These are phyloP conservation scores for Girardinus metallicus DNA, from an alignment of 2,797 vertebrate species.

Conservation along the genomic window DNA sequence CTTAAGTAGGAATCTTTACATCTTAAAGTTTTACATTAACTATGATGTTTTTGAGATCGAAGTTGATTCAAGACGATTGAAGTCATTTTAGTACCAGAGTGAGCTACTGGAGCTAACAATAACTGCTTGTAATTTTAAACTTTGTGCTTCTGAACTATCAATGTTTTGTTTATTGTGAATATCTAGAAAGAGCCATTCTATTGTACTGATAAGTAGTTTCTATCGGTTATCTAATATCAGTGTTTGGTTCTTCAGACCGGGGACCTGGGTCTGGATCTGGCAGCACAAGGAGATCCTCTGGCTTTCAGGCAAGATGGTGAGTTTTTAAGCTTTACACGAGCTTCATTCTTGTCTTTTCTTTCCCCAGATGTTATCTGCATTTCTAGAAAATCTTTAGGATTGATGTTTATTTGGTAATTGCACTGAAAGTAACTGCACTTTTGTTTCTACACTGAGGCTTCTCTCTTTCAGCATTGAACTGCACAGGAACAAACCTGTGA, in stretches of 20 bases:
- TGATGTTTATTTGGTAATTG: background rate
- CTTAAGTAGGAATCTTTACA: background rate
- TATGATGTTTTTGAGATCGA: background rate
- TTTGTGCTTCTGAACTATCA: background rate
- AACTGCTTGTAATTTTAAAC: background rate
- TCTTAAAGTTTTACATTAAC: background rate
- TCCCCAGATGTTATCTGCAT: background rate
- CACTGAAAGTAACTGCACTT: background rate
- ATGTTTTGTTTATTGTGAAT: background rate
- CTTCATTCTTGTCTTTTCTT: background rate
- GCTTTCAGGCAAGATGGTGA: slow-evolving; percentile 96
- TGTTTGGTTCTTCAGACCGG: slow-evolving; percentile 82
- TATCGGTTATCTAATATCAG: background rate
- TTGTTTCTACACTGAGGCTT: background rate
- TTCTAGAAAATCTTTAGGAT: background rate
- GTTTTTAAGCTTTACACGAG: slow-evolving; percentile 29
- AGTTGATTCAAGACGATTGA: background rate
- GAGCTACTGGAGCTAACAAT: background rate
- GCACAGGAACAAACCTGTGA: background rate
- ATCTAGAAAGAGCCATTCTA: background rate
- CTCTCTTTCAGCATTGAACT: slow-evolving; percentile 3
- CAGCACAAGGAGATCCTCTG: slow-evolving; percentile 94
- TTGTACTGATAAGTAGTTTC: background rate
- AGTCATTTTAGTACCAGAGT: background rate
- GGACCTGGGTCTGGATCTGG: slow-evolving; percentile 95